Evolutionary conservation across 1,140 invertebrate species (phyloP).

Genomic region (Oedothorax gibbosus): DNA sequence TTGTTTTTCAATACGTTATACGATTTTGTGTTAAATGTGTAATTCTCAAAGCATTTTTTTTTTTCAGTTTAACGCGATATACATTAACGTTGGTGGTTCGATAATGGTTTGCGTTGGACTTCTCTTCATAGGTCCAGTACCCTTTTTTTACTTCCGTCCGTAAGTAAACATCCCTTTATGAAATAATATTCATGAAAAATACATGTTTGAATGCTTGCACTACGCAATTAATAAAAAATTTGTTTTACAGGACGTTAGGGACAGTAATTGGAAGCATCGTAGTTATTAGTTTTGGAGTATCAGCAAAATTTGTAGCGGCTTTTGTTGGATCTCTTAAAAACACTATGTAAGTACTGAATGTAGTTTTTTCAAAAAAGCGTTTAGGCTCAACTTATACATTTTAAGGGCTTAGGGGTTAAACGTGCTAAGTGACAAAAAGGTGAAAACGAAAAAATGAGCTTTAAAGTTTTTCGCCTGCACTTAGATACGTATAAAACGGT

Average conservation of each 20-base stretch:
- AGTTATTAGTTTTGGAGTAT: slow-evolving; percentile 82
- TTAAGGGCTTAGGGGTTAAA: no score
- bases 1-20: no score
- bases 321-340: slow-evolving; percentile 81
- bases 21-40: no score
- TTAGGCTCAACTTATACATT: no score
- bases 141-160: slow-evolving; percentile 61
- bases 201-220: no score
- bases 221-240: no score
- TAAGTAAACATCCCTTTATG: slow-evolving; percentile 27
- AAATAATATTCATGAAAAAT: no score
- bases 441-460: no score
- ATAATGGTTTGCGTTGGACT: slow-evolving; percentile 47
- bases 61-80: slow-evolving; percentile 52
- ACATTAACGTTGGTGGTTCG: slow-evolving; percentile 46
- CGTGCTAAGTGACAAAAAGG: no score
- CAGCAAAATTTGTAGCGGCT: slow-evolving; percentile 82
- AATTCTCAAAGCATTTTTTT: not conserved
- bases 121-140: slow-evolving; percentile 61
- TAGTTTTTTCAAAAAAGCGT: no score
- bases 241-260: slow-evolving; percentile 26
- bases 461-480: no score
- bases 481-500: no score
- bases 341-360: slow-evolving; percentile 13
- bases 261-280: slow-evolving; percentile 70